Evolutionary conservation across 2,113 vertebrate genomes (phyloP), one percentile per base, ranked within the genome.

Genomic region (Mellivora capensis): DNA sequence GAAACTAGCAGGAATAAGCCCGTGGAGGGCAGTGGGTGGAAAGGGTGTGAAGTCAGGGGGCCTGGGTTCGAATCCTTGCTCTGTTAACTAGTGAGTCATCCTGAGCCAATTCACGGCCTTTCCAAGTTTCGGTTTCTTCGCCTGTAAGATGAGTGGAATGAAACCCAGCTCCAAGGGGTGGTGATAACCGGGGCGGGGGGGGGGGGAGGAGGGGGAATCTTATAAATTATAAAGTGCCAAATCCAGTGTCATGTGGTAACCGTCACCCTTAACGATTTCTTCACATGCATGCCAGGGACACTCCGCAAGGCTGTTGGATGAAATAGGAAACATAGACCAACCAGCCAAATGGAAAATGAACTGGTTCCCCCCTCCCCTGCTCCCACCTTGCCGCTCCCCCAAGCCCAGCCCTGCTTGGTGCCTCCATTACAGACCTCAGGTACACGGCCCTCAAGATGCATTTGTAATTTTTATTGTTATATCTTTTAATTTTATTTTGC

Each of bases 401-500:
- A 29, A 37, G 61, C 89, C 93, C 9, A 74, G 12, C 47, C 67
- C 42, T 25, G 57, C 21, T 77, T 8, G 0, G 93, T 93, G 81
- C 91, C 97, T 98, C 97, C 97, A 95, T 98, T 98, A 97, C 69
- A 96, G 89, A 76, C 95, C 81, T 74, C 1, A 17, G 91, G 98
- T 94, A 89, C 98, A 29, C 96, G 11, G 17, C 96, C 97, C 86
- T 98, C 20, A 94, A 98, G 95, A 98, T 98, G 98, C 98, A 99
- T 99, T 99, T 98, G 99, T 99, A 99, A 99, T 99, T 99, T 99
- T 99, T 99, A 99, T 99, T 99, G 99, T 99, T 99, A 98, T 99
- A 99, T 99, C 99, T 99, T 99, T 99, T 99, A 99, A 99, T 99
- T 99, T 99, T 99, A 99, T 98, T 99, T 98, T 98, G 98, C 99